Evolutionary conservation across 2,888 invertebrate species (phyloP).

Genomic region (Xestia c-nigrum): DNA sequence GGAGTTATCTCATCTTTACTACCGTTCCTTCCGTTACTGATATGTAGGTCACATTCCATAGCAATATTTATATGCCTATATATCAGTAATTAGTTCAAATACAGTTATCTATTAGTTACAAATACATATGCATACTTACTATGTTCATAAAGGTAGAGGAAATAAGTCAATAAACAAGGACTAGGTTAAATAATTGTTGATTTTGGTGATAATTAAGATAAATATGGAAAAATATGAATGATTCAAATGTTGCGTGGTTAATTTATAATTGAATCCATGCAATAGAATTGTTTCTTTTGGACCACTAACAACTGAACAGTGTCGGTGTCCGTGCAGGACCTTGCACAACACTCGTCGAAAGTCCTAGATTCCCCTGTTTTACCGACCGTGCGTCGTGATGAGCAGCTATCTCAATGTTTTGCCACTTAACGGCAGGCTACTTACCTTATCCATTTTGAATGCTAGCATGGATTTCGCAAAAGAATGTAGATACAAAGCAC

Average conservation of each 20-base stretch:
- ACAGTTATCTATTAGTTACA: conserved; percentile 36
- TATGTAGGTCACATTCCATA: conserved; percentile 42
- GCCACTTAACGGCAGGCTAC: no score
- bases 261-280: not conserved
- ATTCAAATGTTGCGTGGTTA: not conserved
- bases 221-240: not conserved
- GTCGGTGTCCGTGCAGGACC: not conserved
- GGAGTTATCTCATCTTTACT: conserved; percentile 40
- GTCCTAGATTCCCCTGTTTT: no score
- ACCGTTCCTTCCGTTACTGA: conserved; percentile 53
- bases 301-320: not conserved
- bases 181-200: not conserved
- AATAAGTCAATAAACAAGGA: not conserved
- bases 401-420: no score
- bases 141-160: conserved; percentile 21
- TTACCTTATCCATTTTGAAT: no score
- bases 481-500: no score
- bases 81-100: conserved; percentile 40
- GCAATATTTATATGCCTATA: not conserved
- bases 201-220: not conserved
- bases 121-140: not conserved
- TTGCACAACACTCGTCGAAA: not conserved
- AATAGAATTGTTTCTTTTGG: not conserved
- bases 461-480: no score
- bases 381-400: no score